Conservation (phyloP, 2,888 invertebrate species). For the Acrocera orbiculus region DNA sequence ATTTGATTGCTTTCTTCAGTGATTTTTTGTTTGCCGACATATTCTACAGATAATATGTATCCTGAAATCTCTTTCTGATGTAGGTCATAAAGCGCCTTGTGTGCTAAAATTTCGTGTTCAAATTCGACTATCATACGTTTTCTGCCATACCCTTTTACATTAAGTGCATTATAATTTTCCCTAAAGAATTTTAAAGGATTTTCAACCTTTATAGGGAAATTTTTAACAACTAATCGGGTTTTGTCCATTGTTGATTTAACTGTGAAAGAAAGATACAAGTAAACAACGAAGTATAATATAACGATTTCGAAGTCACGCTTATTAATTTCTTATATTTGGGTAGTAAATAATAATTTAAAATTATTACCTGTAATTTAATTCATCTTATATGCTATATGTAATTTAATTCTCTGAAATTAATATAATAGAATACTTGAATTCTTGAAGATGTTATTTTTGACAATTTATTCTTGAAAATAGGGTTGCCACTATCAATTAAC, state of each 20-base stretch:
- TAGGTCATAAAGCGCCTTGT: slow-evolving; percentile 30
- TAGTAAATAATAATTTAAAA: too few relatives aligned
- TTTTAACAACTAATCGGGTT: slow-evolving; percentile 8
- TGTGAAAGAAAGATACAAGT: too few relatives aligned
- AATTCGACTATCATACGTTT: slow-evolving; percentile 5
- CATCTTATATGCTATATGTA: too few relatives aligned
- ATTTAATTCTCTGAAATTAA: too few relatives aligned
- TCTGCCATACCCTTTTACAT: slow-evolving; percentile 5
- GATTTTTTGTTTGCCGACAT: slow-evolving; percentile 31
- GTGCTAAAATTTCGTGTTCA: slow-evolving; percentile 3
- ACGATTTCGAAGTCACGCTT: too few relatives aligned
- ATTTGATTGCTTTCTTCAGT: slow-evolving; percentile 7
- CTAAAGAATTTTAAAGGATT: slow-evolving; percentile 4
- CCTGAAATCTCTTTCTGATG: slow-evolving; percentile 60
- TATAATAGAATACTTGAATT: too few relatives aligned
- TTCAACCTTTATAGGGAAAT: slow-evolving; percentile 4
- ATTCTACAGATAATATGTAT: slow-evolving; percentile 51
- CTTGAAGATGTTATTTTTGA: too few relatives aligned
- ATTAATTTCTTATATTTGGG: too few relatives aligned
- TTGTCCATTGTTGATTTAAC: slow-evolving; percentile 7
- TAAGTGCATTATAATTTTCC: slow-evolving; percentile 1
- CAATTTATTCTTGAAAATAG: too few relatives aligned
- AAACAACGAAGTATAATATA: too few relatives aligned
- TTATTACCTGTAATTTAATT: too few relatives aligned
- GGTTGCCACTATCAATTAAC: too few relatives aligned